A percentile compares a stretch with the other conserved stretches of the same genome.
These are phyloP conservation scores for Spondyliosoma cantharus DNA, from an alignment of 2,797 vertebrate species.

Conservation along the genomic window DNA sequence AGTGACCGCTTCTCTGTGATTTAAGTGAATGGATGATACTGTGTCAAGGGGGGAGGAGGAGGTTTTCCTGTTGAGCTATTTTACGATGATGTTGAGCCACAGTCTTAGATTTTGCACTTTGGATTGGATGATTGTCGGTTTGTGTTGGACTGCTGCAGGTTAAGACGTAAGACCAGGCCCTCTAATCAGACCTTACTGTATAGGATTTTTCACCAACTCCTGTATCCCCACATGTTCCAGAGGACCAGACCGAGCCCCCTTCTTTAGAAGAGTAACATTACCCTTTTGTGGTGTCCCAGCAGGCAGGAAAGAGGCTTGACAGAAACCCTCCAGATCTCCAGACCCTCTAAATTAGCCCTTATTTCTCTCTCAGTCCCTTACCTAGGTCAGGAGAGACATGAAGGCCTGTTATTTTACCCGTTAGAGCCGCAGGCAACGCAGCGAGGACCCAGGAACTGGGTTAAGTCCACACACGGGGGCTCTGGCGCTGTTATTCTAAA, in stretches of 20 bases:
- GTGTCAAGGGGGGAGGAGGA: conserved; percentile 40
- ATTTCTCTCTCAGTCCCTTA: conserved; percentile 62
- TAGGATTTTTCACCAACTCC: conserved; percentile 43
- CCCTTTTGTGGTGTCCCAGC: conserved; percentile 40
- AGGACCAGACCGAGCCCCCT: conserved; percentile 55
- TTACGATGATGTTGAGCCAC: conserved; percentile 73
- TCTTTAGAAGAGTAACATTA: conserved; percentile 33
- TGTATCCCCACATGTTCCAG: conserved; percentile 53
- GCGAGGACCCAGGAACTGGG: conserved; percentile 81
- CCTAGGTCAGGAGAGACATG: conserved; percentile 66
- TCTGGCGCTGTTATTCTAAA: conserved; percentile 83
- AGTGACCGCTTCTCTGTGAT: conserved; percentile 77
- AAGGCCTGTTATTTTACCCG: conserved; percentile 73
- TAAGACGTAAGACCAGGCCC: conserved; percentile 42
- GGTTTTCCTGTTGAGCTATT: conserved; percentile 65
- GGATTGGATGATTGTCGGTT: conserved; percentile 61
- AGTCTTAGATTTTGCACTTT: conserved; percentile 79
- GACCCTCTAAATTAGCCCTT: conserved; percentile 68
- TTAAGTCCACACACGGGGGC: conserved; percentile 82
- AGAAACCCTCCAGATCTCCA: conserved; percentile 57
- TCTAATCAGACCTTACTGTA: conserved; percentile 30
- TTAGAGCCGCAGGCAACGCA: conserved; percentile 74
- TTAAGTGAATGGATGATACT: conserved; percentile 70
- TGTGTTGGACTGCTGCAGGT: conserved; percentile 66
- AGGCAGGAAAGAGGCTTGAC: conserved; percentile 50